Conservation (phyloP, 2,113 vertebrate species). For the Casuarius casuarius region DNA sequence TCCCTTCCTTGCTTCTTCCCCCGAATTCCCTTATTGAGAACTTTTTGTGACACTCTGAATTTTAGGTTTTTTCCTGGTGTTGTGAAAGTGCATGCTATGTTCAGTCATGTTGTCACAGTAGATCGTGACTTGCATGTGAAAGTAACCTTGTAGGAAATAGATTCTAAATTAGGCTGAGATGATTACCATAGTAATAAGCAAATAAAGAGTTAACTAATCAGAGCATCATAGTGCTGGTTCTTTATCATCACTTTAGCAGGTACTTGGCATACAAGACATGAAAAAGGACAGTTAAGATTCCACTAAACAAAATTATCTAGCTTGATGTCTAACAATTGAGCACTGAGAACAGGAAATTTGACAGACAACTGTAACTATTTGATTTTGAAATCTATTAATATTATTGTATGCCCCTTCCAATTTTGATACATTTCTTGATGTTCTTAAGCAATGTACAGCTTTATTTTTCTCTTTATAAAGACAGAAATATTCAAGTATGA, state of each 20-base stretch:
- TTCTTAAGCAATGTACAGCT: not conserved
- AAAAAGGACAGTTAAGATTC: not conserved
- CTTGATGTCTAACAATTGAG: not conserved
- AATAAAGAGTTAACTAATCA: not conserved
- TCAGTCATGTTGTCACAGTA: not conserved
- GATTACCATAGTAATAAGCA: not conserved
- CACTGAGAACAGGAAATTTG: not conserved
- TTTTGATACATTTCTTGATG: not conserved
- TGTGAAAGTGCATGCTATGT: not conserved
- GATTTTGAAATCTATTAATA: not conserved
- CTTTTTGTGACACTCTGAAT: not conserved
- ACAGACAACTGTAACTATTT: not conserved
- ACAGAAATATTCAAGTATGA: not conserved
- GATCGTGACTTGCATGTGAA: not conserved
- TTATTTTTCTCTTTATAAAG: not conserved
- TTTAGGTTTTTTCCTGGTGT: not conserved
- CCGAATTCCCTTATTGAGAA: not conserved
- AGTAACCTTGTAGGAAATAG: not conserved
- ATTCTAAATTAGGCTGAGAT: not conserved
- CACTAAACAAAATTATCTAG: not conserved
- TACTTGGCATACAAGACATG: fast-evolving
- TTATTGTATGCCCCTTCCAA: not conserved
- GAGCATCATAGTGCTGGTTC: not conserved
- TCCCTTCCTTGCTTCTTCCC: not conserved
- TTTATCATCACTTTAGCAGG: not conserved